phyloP scores from a whole-genome alignment of 2,113 vertebrate genomes.

The Corythaeola cristata region DNA sequence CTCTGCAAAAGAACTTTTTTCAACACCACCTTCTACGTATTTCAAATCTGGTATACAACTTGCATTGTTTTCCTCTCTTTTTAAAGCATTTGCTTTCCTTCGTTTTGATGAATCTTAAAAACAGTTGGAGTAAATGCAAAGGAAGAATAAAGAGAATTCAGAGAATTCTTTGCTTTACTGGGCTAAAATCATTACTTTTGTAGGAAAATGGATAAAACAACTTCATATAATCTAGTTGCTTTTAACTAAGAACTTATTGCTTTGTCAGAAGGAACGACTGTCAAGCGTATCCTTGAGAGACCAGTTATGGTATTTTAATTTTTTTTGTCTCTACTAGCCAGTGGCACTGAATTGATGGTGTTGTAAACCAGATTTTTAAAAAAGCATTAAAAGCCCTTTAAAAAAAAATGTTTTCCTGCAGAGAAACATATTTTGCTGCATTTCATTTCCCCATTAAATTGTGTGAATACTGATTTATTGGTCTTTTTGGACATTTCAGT shows the following conservation, averaged over 20 bases:
- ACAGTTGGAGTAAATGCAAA: neutral
- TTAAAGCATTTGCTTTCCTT: neutral
- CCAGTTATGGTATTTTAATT: rapidly evolving
- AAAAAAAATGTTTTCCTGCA: neutral
- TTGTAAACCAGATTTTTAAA: neutral
- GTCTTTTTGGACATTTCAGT: neutral
- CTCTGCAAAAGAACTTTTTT: neutral
- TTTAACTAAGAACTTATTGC: neutral
- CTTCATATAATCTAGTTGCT: neutral
- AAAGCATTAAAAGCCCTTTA: neutral
- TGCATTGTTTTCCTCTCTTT: neutral
- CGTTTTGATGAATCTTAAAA: neutral
- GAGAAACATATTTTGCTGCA: neutral
- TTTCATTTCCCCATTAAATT: conserved; percentile 14
- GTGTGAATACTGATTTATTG: neutral
- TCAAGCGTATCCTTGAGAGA: neutral
- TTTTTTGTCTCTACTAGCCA: neutral
- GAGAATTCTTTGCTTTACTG: neutral
- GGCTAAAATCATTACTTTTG: neutral
- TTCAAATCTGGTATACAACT: neutral
- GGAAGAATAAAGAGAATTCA: neutral
- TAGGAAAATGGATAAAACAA: neutral
- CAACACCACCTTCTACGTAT: neutral
- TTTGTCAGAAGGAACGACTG: neutral
- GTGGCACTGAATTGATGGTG: neutral